Evolutionary conservation across 2,888 invertebrate species (phyloP).

Genomic region (Phlogophora meticulosa): DNA sequence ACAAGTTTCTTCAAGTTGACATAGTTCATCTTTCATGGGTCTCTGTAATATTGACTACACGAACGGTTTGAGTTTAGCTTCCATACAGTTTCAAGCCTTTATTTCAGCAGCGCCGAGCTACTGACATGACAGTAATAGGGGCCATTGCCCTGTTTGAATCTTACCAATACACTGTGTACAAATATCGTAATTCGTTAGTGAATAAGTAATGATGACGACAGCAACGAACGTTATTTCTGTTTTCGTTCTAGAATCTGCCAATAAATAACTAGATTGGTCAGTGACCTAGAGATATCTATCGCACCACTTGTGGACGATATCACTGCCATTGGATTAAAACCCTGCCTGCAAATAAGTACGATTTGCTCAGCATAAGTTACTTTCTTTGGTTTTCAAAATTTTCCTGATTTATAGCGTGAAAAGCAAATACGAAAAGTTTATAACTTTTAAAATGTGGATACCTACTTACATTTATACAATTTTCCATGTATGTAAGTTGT

Average conservation of each 20-base stretch:
- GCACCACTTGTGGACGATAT: neutral
- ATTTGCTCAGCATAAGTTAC: neutral
- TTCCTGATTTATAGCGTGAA: neutral
- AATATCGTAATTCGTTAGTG: neutral
- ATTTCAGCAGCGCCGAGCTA: neutral
- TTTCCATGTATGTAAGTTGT: constrained; percentile 32
- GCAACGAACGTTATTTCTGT: neutral
- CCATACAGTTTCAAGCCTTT: neutral
- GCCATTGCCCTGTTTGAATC: neutral
- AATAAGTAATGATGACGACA: neutral
- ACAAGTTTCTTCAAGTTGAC: neutral
- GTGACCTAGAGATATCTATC: neutral
- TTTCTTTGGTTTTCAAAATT: neutral
- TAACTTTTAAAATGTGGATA: constrained; percentile 1
- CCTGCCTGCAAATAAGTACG: neutral
- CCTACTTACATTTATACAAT: constrained; percentile 9
- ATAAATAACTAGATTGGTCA: neutral
- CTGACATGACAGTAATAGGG: neutral
- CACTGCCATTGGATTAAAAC: neutral
- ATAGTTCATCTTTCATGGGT: neutral
- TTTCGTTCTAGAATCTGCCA: neutral
- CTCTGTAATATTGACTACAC: neutral
- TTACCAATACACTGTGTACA: neutral
- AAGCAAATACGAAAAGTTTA: constrained; percentile 4
- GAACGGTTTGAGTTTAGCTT: neutral